Base-by-base conservation (phyloP, 2,797 vertebrate species). In the Enteromius radiatus region DNA sequence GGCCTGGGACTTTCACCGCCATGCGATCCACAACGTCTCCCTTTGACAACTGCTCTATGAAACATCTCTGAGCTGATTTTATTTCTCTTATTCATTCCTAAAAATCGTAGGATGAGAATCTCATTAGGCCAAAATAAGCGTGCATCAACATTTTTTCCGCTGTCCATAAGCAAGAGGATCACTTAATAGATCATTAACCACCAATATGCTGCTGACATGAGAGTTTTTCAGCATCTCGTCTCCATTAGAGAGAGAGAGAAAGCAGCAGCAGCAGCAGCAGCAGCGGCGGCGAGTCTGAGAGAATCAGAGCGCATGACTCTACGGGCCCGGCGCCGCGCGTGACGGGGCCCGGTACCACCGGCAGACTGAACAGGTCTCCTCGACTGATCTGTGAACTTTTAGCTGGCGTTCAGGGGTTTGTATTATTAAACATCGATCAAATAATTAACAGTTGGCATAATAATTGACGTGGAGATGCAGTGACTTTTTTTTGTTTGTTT, bases 141-240 rank as follows among this genome's bases (percentile, higher is more conserved):
- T 92, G 92, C 95, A 95, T 96, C 95, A 89, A 95, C 94, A 94
- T 93, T 95, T 96, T 95, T 91, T 93, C 90, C 94, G 94, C 94
- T 94, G 93, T 93, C 93, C 94, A 94, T 94, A 95, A 95, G 94
- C 94, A 91, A 93, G 90, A 88, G 87, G 90, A 94, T 95, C 93
- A 91, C 94, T 94, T 95, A 94, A 95, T 95, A 96, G 95, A 96
- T 96, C 94, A 96, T 97, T 96, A 96, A 96, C 96, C 94, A 94
- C 90, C 92, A 91, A 93, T 94, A 89, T 93, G 93, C 90, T 95
- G 95, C 95, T 95, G 94, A 95, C 94, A 93, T 90, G 91, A 90
- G 93, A 91, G 91, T 92, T 94, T 95, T 93, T 93, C 91, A 91
- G 93, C 93, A 92, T 94, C 91, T 92, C 91, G 86, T 91, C 93